Percentiles rank a stretch among this genome's conserved stretches.
phyloP scores from a whole-genome alignment of 2,113 vertebrate species.

The Erpornis zantholeuca region DNA sequence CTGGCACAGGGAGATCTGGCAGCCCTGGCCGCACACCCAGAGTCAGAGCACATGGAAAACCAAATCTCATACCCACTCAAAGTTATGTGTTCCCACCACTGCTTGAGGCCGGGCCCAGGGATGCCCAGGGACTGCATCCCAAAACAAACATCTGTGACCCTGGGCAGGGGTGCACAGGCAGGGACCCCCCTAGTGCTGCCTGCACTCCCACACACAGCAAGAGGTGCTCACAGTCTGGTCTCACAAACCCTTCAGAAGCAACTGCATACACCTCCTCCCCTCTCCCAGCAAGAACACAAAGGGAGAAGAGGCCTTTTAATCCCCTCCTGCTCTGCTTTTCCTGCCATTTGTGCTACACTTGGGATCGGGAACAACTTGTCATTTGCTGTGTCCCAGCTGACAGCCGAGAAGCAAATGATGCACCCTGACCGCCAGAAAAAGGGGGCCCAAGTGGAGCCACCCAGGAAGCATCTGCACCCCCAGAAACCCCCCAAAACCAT shows the following conservation, averaged over 20 bases:
- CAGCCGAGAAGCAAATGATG: rapidly evolving
- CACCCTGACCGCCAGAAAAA: not conserved
- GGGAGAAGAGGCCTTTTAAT: not conserved
- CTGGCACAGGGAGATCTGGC: not conserved
- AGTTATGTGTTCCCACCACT: rapidly evolving
- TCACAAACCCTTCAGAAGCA: not conserved
- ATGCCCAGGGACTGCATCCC: not conserved
- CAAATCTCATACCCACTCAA: not conserved
- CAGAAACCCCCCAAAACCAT: not conserved
- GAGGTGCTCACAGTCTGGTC: not conserved
- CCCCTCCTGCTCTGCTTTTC: not conserved
- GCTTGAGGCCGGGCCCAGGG: rapidly evolving
- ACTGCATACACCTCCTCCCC: not conserved
- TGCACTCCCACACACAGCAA: not conserved
- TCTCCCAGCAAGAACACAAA: not conserved
- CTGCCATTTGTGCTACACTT: not conserved
- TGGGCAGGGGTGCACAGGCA: not conserved
- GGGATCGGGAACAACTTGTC: not conserved
- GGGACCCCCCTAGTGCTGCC: not conserved
- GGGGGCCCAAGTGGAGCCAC: rapidly evolving
- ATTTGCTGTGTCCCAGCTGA: not conserved
- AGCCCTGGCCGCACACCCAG: not conserved
- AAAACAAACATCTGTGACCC: rapidly evolving
- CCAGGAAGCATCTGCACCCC: rapidly evolving
- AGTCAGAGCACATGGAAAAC: not conserved